Base-by-base conservation (phyloP, 2,888 invertebrate genomes). In the Ectemnius lituratus region DNA sequence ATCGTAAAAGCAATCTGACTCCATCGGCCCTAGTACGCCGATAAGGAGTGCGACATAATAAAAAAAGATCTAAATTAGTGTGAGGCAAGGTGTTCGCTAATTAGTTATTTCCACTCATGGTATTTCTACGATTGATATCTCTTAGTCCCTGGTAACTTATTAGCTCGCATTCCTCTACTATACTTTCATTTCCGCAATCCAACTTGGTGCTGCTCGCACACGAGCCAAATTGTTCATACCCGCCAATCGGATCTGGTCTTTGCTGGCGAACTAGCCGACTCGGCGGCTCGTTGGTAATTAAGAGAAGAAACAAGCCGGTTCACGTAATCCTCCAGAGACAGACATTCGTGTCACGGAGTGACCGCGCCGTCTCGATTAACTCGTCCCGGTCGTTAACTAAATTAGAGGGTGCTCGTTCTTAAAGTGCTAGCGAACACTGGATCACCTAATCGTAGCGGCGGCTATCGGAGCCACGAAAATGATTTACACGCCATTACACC, bases 401-500 rank as follows among this genome's bases (percentile, higher is more conserved):
- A 84, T 84, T 80, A 76, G 60, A 67, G 69, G 58, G 62, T 68
- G 13, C 13, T 47, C 28, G 52, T 23, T 27, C 18, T 68, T 72
- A 73, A 70, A 62, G 56, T 23, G 20, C 28, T 4, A 37, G 27
- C 37, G 5, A 45, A 71, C 62, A 61, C 46, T 57, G 59, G 49
- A 47, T 67, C 62, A 57, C 60, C 62, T 71, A 73, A 78, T 73
- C 68, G 67, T 60, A 47, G 16, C 61, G 58, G 20, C 61, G 59
- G 58, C 72, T 27, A 67, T 76, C 72, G 76, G 61, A 57, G 28
- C 60, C 20, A 59, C 61, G 37, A 63, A 73, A 70, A 79, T 82
- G 78, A 84, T 83, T 84, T 84, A 83, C 75, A 70, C 47, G 64
- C 46, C 66, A 64, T 74, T 82, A 82, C 70, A 63, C 70, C 72